Evolutionary conservation across 1,140 invertebrate species (phyloP).

Genomic region (Coenobita brevimanus): DNA sequence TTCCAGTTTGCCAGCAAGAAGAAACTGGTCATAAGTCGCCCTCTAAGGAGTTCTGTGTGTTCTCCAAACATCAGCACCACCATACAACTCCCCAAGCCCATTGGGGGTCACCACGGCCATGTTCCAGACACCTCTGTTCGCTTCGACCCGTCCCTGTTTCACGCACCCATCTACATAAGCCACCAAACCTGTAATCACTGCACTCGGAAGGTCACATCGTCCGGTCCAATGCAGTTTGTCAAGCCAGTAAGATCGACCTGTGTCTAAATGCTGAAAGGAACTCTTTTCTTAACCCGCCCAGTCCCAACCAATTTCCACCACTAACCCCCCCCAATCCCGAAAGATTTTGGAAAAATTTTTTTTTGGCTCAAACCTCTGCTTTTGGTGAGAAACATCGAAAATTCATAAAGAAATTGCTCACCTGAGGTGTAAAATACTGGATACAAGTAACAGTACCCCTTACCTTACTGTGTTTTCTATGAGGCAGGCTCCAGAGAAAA

Average conservation of each 20-base stretch:
- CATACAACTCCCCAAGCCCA: not conserved
- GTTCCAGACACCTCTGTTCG: not conserved
- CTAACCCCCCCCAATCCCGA: too few species aligned
- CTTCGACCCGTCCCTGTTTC: not conserved
- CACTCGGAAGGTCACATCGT: constrained; percentile 9
- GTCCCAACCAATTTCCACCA: too few species aligned
- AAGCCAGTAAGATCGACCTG: constrained; percentile 4
- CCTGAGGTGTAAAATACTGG: not conserved
- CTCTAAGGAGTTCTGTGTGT: not conserved
- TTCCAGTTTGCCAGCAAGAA: not conserved
- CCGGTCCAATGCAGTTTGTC: not conserved
- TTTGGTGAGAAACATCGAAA: too few species aligned
- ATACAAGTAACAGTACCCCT: too few species aligned
- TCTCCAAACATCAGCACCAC: not conserved
- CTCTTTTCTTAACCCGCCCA: not conserved
- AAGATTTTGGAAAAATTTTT: too few species aligned
- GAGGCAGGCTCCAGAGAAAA: too few species aligned
- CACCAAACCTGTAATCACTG: constrained; percentile 13
- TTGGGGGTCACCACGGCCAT: not conserved
- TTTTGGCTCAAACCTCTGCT: too few species aligned
- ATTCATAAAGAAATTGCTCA: not conserved
- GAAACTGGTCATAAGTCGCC: not conserved
- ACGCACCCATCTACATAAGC: not conserved
- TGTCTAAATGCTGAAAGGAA: constrained; percentile 2
- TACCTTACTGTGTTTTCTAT: too few species aligned